Percentiles rank a stretch among this genome's conserved stretches.
These are phyloP conservation scores for Lepus oiostolus DNA, from an alignment of 2,797 vertebrate species.

Conservation along the genomic window DNA sequence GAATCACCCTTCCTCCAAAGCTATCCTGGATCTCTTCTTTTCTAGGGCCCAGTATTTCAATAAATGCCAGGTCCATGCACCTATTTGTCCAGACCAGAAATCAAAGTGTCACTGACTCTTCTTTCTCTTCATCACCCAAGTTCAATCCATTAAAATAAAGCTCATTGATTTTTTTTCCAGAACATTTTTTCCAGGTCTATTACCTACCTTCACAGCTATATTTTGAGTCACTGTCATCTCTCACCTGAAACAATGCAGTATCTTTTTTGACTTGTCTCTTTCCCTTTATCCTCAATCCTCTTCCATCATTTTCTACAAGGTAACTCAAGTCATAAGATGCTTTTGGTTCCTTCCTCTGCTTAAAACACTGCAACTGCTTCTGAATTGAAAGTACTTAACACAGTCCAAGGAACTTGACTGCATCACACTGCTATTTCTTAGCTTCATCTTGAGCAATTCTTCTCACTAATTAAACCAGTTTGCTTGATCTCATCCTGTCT, in stretches of 20 bases:
- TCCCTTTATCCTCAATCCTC: background rate
- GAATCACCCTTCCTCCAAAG: background rate
- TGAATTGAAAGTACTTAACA: background rate
- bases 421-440: background rate
- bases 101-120: background rate
- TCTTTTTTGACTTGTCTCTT: background rate
- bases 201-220: background rate
- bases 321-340: background rate
- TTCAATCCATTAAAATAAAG: background rate
- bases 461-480: background rate
- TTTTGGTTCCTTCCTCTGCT: background rate
- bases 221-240: constrained; percentile 56
- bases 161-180: background rate
- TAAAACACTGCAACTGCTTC: background rate
- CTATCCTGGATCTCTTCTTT: background rate
- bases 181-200: constrained; percentile 55
- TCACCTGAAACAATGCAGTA: background rate
- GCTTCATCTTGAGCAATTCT: background rate
- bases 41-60: background rate
- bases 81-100: background rate
- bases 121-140: background rate
- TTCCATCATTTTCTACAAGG: background rate
- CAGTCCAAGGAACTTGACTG: rapidly evolving
- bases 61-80: constrained; percentile 29
- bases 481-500: background rate